These are phyloP conservation scores for Mesitornis unicolor DNA, from an alignment of 2,113 vertebrate genomes.

Conservation along the genomic window DNA sequence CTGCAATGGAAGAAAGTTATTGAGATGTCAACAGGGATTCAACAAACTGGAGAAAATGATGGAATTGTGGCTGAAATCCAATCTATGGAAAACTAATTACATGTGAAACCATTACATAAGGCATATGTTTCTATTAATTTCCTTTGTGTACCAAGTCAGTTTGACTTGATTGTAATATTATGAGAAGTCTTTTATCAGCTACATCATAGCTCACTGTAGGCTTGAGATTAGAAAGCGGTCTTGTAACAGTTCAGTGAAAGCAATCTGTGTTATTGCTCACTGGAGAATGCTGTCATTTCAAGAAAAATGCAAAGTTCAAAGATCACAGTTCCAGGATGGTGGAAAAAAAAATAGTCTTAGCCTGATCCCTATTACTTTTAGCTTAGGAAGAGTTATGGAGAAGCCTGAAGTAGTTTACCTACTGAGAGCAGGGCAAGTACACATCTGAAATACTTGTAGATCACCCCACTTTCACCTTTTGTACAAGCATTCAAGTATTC, in stretches of 20 bases:
- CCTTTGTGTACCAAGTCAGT: constrained; percentile 3
- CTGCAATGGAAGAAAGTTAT: background rate
- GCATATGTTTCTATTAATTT: constrained; percentile 14
- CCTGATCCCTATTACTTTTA: background rate
- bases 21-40: constrained; percentile 6
- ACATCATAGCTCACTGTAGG: background rate
- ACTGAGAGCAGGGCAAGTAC: background rate
- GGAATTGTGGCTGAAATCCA: constrained; percentile 15
- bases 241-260: background rate
- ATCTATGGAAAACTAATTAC: background rate
- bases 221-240: background rate
- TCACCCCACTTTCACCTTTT: background rate
- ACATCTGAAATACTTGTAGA: background rate
- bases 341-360: background rate
- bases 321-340: background rate
- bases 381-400: background rate
- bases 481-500: background rate
- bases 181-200: background rate
- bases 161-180: background rate
- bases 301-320: background rate
- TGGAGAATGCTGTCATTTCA: background rate
- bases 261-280: background rate
- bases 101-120: background rate
- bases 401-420: background rate
- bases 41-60: background rate